Percentiles rank a stretch among this genome's conserved stretches.
Conservation (phyloP, 1,140 invertebrate genomes). For the Brachionus calyciflorus region DNA sequence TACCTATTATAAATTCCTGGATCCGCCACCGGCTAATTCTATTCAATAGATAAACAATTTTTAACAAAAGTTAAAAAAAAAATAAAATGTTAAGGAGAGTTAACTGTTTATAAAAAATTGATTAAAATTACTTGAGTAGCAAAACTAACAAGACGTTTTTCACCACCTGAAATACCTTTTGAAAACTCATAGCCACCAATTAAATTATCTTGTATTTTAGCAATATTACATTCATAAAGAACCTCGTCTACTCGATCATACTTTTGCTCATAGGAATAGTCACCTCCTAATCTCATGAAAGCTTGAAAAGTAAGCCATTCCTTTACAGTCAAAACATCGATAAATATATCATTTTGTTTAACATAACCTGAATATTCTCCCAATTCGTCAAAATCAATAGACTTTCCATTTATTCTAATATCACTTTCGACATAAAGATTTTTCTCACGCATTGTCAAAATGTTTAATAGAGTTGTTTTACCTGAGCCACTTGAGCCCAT, state of each 20-base stretch:
- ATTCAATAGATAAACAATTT: too few relatives aligned
- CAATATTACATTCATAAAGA: slow-evolving; percentile 77
- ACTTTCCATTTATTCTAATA: slow-evolving; percentile 60
- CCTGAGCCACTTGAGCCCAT: slow-evolving; percentile 92
- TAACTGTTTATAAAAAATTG: too few relatives aligned
- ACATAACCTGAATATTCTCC: slow-evolving; percentile 83
- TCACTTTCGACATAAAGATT: slow-evolving; percentile 71
- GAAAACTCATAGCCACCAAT: slow-evolving; percentile 76
- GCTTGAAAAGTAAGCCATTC: slow-evolving; percentile 69
- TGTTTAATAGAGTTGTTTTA: slow-evolving; percentile 89
- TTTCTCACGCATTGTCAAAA: slow-evolving; percentile 75
- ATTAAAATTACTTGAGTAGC: slow-evolving; percentile 93
- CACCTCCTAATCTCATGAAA: slow-evolving; percentile 81
- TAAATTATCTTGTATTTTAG: slow-evolving; percentile 48
- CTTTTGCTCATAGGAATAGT: slow-evolving; percentile 72
- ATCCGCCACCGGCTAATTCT: too few relatives aligned
- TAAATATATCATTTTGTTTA: slow-evolving; percentile 73
- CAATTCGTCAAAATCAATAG: slow-evolving; percentile 61
- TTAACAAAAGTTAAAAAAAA: too few relatives aligned
- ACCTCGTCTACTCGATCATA: slow-evolving; percentile 82
- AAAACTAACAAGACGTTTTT: slow-evolving; percentile 87
- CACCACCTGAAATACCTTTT: slow-evolving; percentile 90
- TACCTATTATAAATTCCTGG: too few relatives aligned
- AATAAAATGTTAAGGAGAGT: too few relatives aligned
- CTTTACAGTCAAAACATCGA: slow-evolving; percentile 64